A percentile compares a stretch with the other conserved stretches of the same genome.
Evolutionary conservation across 2,113 vertebrate genomes (phyloP).

Genomic region (Mesembrinibis cayennensis): DNA sequence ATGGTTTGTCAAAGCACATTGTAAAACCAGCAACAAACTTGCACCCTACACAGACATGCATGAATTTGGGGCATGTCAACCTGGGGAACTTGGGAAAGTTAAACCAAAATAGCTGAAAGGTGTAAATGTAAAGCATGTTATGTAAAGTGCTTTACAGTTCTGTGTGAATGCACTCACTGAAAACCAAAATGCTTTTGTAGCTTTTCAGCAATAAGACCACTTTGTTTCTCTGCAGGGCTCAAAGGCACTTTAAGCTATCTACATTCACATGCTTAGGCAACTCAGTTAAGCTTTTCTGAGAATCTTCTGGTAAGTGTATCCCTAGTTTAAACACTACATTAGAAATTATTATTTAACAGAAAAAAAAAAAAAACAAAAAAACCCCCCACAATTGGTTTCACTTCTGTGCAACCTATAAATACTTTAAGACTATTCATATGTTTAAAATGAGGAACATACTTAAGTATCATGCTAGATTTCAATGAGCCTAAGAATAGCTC

Average conservation of each 20-base stretch:
- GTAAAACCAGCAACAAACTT: slow-evolving; percentile 1
- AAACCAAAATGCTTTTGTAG: background rate
- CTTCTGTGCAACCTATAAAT: background rate
- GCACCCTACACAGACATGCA: background rate
- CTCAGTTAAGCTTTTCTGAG: background rate
- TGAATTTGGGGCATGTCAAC: background rate
- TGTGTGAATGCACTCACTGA: background rate
- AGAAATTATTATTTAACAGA: background rate
- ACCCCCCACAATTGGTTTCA: background rate
- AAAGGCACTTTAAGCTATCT: background rate
- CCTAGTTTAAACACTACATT: background rate
- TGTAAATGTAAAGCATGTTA: slow-evolving; percentile 12
- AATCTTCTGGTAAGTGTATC: background rate
- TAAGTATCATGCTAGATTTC: background rate
- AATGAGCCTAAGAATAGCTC: background rate
- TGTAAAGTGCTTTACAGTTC: background rate
- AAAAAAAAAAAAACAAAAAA: accelerated
- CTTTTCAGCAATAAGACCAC: background rate
- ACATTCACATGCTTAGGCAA: background rate
- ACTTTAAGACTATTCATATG: background rate
- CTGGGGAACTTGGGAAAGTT: slow-evolving; percentile 21
- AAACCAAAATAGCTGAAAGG: slow-evolving; percentile 45
- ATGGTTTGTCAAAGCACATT: background rate
- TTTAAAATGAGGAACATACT: background rate
- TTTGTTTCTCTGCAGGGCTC: background rate